Conservation (phyloP, 30 jellyfish, hydroid and myxozoan genomes). For the Aurelia aurita region DNA sequence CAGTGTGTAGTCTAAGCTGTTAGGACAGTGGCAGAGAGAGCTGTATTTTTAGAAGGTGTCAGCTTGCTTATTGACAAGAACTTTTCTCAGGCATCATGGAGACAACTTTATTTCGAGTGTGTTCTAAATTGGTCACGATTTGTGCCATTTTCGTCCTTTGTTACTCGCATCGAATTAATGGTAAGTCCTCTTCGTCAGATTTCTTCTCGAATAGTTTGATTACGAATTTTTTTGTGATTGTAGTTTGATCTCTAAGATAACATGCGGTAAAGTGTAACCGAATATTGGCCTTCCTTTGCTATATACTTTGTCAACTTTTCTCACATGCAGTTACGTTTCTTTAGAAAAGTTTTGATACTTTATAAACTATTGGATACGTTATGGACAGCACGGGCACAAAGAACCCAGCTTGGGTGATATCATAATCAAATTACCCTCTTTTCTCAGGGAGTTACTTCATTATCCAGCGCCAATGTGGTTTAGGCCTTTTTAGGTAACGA, state of each 20-base stretch:
- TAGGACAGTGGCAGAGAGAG: constrained; percentile 3
- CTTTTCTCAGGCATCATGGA: constrained; percentile 17
- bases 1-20: constrained; percentile 16
- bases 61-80: constrained; percentile 16
- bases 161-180: neutral
- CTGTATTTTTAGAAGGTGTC: constrained; percentile 50
- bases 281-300: neutral
- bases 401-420: no score
- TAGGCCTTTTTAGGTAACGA: no score
- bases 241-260: no score
- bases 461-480: no score
- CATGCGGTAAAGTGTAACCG: neutral
- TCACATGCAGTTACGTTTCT: neutral
- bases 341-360: no score
- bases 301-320: neutral
- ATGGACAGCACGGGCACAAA: no score
- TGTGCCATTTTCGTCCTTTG: neutral
- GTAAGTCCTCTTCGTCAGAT: neutral
- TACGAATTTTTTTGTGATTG: no score
- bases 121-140: neutral
- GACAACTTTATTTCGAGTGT: neutral
- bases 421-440: no score
- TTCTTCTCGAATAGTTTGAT: neutral
- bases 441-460: no score
- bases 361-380: no score